Base-by-base conservation (phyloP, 2,113 vertebrate species). In the Garra rufa region DNA sequence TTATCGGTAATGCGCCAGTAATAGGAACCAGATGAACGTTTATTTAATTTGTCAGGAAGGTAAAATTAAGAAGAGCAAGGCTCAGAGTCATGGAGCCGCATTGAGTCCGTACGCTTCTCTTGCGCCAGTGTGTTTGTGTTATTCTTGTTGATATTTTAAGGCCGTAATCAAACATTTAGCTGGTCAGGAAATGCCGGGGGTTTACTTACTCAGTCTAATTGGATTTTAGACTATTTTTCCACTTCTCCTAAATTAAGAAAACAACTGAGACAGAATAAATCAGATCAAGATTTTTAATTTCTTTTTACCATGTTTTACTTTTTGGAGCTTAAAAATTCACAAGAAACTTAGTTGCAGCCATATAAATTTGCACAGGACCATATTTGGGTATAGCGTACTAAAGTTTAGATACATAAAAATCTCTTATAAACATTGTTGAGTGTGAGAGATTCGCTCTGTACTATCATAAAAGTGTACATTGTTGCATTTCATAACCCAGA, bases 31-130 rank as follows among this genome's bases (percentile, higher is more conserved):
- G 90, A 89, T 90, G 92, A 88, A 76, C 85, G 86, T 89, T 93
- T 92, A 92, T 92, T 92, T 91, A 89, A 90, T 94, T 92, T 92
- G 92, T 91, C 90, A 90, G 90, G 89, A 92, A 91, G 89, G 91
- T 92, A 86, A 86, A 91, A 89, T 85, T 83, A 88, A 89, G 88
- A 88, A 85, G 92, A 91, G 90, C 86, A 90, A 90, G 87, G 86
- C 59, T 61, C 86, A 90, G 90, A 85, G 30, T 85, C 79, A 73
- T 80, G 85, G 73, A 65, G 70, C 50, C 15, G 14, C 70, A 30
- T 38, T 24, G 34, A 79, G 43, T 75, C 44, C 15, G 28, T 30
- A 74, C 17, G 15, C 43, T 46, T 38, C 69, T 88, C 26, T 21
- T 38, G 83, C 50, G n/a, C 79, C 83, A 76, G 87, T 26, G 70